phyloP scores from a whole-genome alignment of 2,888 invertebrate genomes.

The Blastobasis lacticolella region DNA sequence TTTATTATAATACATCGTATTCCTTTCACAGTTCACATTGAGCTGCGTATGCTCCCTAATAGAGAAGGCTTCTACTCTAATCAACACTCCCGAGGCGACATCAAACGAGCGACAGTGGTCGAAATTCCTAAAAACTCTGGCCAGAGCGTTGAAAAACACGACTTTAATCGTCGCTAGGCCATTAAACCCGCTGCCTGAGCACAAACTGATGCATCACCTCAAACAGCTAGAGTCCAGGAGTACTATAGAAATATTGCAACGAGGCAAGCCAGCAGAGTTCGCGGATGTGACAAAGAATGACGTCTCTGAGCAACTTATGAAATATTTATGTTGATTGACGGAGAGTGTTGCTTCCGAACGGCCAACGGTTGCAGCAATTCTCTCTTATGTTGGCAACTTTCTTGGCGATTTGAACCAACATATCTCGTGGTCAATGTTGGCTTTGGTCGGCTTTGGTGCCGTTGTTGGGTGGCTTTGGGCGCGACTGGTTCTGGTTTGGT shows the following conservation, averaged over 20 bases:
- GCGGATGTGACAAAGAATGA: conserved; percentile 52
- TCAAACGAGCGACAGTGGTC: conserved; percentile 68
- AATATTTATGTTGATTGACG: conserved; percentile 49
- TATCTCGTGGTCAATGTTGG: no score
- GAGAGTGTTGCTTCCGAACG: neutral
- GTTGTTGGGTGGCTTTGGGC: no score
- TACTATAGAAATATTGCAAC: conserved; percentile 56
- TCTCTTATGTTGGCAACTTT: no score
- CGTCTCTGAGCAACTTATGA: conserved; percentile 43
- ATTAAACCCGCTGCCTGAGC: conserved; percentile 29
- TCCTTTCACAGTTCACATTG: conserved; percentile 46
- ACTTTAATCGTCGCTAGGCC: conserved; percentile 44
- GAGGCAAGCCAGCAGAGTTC: conserved; percentile 51
- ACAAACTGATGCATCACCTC: conserved; percentile 39
- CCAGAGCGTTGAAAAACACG: conserved; percentile 57
- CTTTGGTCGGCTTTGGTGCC: no score
- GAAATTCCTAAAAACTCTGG: conserved; percentile 68
- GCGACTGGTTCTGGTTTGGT: no score
- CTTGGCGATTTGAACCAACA: no score
- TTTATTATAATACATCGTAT: neutral
- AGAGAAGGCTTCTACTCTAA: conserved; percentile 43
- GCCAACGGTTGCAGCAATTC: no score
- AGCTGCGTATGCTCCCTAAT: conserved; percentile 53
- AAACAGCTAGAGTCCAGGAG: conserved; percentile 51
- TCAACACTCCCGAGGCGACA: conserved; percentile 55